Percentiles rank a stretch among this genome's conserved stretches.
Conservation (phyloP, 2,113 vertebrate genomes). For the Argyrosomus japonicus region DNA sequence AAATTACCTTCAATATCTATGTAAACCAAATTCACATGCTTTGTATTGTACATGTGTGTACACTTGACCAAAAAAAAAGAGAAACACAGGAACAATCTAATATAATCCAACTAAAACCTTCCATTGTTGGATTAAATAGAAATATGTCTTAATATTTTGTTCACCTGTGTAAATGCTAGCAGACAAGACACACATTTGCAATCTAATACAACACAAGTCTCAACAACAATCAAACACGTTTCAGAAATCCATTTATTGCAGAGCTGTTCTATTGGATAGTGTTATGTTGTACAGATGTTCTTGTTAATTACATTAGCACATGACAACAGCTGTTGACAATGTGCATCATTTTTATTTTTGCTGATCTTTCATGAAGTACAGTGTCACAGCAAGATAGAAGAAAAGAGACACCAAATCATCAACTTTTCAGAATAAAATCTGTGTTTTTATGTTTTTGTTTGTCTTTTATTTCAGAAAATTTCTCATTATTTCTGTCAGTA, state of each 20-base stretch:
- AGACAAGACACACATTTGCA: neutral
- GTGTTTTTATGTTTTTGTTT: neutral
- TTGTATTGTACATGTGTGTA: neutral
- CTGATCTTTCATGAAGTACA: neutral
- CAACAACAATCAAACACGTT: neutral
- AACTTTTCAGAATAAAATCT: neutral
- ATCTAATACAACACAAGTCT: neutral
- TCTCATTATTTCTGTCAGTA: too few species aligned
- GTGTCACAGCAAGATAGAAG: neutral
- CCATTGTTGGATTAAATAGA: neutral
- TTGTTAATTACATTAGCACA: neutral
- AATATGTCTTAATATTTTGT: neutral
- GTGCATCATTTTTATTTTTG: neutral
- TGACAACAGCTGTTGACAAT: neutral
- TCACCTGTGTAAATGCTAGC: neutral
- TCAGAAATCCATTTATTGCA: neutral
- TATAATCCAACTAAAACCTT: neutral
- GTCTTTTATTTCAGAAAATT: neutral
- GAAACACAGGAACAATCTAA: neutral
- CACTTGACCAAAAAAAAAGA: neutral
- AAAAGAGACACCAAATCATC: neutral
- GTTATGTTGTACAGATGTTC: neutral
- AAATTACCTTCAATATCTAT: neutral
- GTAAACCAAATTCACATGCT: neutral
- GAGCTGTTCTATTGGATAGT: neutral